phyloP scores from a whole-genome alignment of 2,113 vertebrate species.

The Hypanus sabinus region DNA sequence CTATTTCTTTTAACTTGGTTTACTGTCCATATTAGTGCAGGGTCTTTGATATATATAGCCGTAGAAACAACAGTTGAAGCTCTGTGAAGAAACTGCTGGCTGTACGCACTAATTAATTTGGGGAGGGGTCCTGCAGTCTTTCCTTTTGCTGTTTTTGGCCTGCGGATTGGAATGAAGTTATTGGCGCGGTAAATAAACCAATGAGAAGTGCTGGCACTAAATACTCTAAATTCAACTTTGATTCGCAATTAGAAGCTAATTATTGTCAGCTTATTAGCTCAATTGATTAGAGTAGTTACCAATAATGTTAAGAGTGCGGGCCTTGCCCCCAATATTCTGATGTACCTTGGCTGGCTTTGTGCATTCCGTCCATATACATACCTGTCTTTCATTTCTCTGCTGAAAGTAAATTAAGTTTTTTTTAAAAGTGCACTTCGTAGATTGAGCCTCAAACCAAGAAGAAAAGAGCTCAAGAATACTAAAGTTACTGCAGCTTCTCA shows the following conservation, averaged over 20 bases:
- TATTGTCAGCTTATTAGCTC: not conserved
- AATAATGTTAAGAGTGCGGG: not conserved
- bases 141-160: not conserved
- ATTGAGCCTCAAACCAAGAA: not conserved
- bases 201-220: no score
- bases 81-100: no score
- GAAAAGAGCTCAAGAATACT: not conserved
- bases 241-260: not conserved
- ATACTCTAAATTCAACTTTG: not conserved
- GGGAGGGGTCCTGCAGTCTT: not conserved
- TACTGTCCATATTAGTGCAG: not conserved
- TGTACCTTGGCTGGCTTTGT: not conserved
- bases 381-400: not conserved
- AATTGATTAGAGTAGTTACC: not conserved
- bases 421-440: not conserved
- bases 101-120: not conserved
- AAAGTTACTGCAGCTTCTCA: not conserved
- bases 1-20: not conserved
- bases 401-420: not conserved
- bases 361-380: no score
- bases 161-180: not conserved
- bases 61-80: not conserved
- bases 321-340: not conserved
- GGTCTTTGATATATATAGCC: not conserved
- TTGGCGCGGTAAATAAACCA: not conserved